Conservation (phyloP, 2,797 vertebrate genomes). For the Tokudaia tokunoshimensis region DNA sequence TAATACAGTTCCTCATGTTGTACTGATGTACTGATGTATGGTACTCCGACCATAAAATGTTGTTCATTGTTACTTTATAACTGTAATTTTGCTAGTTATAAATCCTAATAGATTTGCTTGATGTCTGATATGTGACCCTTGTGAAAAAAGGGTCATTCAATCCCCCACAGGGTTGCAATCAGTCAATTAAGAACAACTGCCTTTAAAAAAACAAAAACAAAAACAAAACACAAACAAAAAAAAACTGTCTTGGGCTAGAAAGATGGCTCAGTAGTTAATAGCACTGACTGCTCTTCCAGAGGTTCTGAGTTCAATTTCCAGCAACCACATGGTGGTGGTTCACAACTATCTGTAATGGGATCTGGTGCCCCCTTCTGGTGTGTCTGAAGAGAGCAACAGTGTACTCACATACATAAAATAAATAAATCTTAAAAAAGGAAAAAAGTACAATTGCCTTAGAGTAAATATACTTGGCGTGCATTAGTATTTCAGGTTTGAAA, state of each 20-base stretch:
- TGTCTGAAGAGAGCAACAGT: not conserved
- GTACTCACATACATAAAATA: not conserved
- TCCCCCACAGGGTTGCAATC: not conserved
- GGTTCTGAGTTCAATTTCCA: not conserved
- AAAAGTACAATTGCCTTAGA: not conserved
- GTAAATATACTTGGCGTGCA: not conserved
- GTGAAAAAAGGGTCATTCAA: not conserved
- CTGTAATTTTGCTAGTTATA: not conserved
- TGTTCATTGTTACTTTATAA: not conserved
- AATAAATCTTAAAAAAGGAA: not conserved
- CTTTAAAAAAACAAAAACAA: no score
- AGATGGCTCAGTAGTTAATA: not conserved
- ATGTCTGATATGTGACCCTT: not conserved
- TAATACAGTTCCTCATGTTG: not conserved
- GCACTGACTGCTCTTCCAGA: not conserved
- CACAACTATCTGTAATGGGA: not conserved
- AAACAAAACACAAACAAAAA: no score
- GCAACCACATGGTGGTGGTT: not conserved
- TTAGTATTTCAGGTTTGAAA: slow-evolving; percentile 30
- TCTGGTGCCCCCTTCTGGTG: not conserved
- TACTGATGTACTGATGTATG: not conserved
- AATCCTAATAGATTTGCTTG: not conserved
- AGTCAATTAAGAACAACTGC: not conserved
- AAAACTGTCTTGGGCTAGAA: not conserved
- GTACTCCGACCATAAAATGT: not conserved